A percentile compares a stretch with the other conserved stretches of the same genome.
Evolutionary conservation across 2,888 invertebrate genomes (phyloP).

Genomic region (Dilophus febrilis): DNA sequence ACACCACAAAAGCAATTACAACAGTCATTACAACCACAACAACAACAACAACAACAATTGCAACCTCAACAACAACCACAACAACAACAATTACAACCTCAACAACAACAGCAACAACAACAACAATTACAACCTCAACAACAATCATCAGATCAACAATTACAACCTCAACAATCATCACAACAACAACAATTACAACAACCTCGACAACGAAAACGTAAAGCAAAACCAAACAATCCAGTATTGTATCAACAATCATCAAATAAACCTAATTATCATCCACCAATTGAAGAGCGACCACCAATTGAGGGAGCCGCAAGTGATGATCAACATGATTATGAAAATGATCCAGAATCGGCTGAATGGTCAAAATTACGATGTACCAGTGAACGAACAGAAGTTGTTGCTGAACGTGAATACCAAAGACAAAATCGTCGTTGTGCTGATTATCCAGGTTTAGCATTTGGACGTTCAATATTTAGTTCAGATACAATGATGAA

Average conservation of each 20-base stretch:
- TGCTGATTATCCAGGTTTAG: constrained; percentile 82
- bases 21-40: constrained; percentile 23
- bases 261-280: constrained; percentile 20
- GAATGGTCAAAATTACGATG: constrained; percentile 74
- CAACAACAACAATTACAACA: constrained; percentile 3
- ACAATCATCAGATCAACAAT: constrained; percentile 13
- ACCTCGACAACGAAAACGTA: constrained; percentile 8
- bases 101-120: constrained; percentile 8
- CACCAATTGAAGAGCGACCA: constrained; percentile 18
- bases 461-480: constrained; percentile 82
- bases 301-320: constrained; percentile 23
- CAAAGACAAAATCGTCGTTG: constrained; percentile 58
- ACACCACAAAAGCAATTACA: too few relatives aligned
- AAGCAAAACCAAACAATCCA: too few relatives aligned
- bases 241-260: constrained; percentile 8
- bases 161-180: constrained; percentile 2
- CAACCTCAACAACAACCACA: constrained; percentile 4
- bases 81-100: constrained; percentile 13
- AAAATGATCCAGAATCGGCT: constrained; percentile 58
- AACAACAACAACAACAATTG: constrained; percentile 8
- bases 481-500: constrained; percentile 97
- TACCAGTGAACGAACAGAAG: constrained; percentile 76
- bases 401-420: constrained; percentile 68
- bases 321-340: constrained; percentile 35
- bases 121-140: constrained; percentile 5